Evolutionary conservation across 2,797 vertebrate species (phyloP).

Genomic region (Steatocranus sp.): DNA sequence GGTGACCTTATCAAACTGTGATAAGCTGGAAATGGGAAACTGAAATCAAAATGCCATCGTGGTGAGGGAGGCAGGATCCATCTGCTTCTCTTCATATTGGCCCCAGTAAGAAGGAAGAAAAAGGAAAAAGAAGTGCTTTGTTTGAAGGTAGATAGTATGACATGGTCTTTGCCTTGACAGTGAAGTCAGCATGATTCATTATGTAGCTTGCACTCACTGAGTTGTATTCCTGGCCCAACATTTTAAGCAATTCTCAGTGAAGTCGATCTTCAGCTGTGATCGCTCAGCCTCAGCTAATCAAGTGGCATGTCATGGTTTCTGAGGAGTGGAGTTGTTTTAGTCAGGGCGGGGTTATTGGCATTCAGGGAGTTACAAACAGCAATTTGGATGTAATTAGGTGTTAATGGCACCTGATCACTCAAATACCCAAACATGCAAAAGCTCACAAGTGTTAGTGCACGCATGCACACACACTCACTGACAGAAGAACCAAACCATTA

Average conservation of each 20-base stretch:
- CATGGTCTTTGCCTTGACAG: conserved; percentile 45
- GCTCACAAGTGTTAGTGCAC: background rate
- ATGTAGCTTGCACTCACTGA: background rate
- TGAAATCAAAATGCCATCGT: conserved; percentile 77
- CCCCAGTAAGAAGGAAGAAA: background rate
- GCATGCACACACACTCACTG: background rate
- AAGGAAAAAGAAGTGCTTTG: conserved; percentile 53
- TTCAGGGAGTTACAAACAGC: conserved; percentile 45
- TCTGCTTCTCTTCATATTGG: conserved; percentile 47
- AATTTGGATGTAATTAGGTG: conserved; percentile 64
- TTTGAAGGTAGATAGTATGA: conserved; percentile 57
- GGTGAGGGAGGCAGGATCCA: conserved; percentile 43
- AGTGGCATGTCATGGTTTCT: conserved; percentile 7
- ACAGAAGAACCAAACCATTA: conserved; percentile 11
- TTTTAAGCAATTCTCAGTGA: background rate
- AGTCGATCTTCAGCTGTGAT: background rate
- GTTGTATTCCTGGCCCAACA: background rate
- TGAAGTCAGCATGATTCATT: conserved; percentile 22
- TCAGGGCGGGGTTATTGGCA: conserved; percentile 19
- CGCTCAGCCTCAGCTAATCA: conserved; percentile 22
- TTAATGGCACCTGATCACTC: conserved; percentile 64
- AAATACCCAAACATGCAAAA: conserved; percentile 26
- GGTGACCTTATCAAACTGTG: conserved; percentile 83
- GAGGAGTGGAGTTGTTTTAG: conserved; percentile 16
- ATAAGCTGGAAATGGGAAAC: conserved; percentile 82